Percentiles rank a stretch among this genome's conserved stretches.
phyloP scores from a whole-genome alignment of 1,140 invertebrate genomes.

The Brachionus sp. region DNA sequence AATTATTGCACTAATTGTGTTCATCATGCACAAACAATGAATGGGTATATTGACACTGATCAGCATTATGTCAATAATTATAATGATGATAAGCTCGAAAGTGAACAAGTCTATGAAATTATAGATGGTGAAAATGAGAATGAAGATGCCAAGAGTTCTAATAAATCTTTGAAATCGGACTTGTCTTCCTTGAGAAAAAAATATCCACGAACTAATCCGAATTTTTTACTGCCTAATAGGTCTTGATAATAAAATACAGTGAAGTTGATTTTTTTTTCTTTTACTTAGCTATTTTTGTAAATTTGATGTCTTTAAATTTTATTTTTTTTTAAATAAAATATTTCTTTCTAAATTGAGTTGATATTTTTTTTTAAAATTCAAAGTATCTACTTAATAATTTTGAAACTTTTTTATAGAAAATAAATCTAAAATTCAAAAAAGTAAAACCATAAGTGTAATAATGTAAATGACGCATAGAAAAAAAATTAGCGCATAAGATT shows the following conservation, averaged over 20 bases:
- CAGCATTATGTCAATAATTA: conserved; percentile 35
- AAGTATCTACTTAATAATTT: background rate
- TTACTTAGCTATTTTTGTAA: background rate
- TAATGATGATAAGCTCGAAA: background rate
- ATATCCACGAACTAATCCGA: conserved; percentile 33
- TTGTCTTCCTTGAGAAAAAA: conserved; percentile 20
- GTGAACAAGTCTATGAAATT: conserved; percentile 24
- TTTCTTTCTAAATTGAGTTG: background rate
- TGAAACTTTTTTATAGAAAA: no score
- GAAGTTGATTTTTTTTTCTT: background rate
- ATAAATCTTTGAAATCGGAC: background rate
- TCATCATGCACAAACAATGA: background rate
- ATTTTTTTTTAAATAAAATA: background rate
- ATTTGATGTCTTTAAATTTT: background rate
- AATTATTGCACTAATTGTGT: conserved; percentile 30
- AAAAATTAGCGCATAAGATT: no score
- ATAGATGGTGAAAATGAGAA: conserved; percentile 26
- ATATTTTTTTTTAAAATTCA: background rate
- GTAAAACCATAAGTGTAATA: no score
- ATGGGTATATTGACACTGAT: conserved; percentile 1
- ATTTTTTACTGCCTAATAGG: background rate
- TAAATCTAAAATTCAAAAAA: no score
- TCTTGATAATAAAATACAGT: background rate
- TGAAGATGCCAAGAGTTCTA: background rate
- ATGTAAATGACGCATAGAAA: no score